Conservation (phyloP, 2,888 invertebrate species). For the Rhogogaster chlorosoma region DNA sequence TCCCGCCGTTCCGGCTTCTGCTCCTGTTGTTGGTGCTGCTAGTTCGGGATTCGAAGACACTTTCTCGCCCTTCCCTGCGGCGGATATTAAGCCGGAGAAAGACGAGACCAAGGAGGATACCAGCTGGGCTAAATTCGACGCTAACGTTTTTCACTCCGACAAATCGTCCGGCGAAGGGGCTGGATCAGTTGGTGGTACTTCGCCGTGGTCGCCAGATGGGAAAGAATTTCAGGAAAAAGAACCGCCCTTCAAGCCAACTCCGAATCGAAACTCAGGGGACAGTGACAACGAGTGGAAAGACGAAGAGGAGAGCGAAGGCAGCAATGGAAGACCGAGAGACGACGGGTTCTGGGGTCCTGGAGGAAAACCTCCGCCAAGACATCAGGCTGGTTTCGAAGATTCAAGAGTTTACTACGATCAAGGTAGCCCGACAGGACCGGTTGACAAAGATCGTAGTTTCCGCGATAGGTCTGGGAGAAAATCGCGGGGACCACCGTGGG, state of each 20-base stretch:
- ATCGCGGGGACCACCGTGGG: constrained; percentile 71
- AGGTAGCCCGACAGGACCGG: constrained; percentile 53
- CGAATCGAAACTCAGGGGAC: constrained; percentile 76
- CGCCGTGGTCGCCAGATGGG: constrained; percentile 90
- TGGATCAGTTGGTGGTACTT: constrained; percentile 79
- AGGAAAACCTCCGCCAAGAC: constrained; percentile 67
- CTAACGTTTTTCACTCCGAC: constrained; percentile 69
- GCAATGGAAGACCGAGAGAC: constrained; percentile 72
- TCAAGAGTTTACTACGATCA: constrained; percentile 68
- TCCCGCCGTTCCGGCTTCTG: background rate
- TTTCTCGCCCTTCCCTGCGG: constrained; percentile 67
- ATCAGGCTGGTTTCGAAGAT: constrained; percentile 67
- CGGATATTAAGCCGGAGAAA: constrained; percentile 61
- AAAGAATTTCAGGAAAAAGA: constrained; percentile 80
- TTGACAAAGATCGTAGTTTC: constrained; percentile 70
- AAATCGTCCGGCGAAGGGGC: constrained; percentile 71
- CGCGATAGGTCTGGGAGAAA: constrained; percentile 69
- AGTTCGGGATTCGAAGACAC: constrained; percentile 71
- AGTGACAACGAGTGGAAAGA: constrained; percentile 76
- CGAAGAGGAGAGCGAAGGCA: constrained; percentile 77
- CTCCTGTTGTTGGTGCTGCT: constrained; percentile 49
- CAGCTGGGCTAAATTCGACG: constrained; percentile 76
- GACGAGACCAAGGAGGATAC: constrained; percentile 68
- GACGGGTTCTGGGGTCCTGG: constrained; percentile 78
- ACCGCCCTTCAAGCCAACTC: constrained; percentile 63